A percentile compares a stretch with the other conserved stretches of the same genome.
Conservation (phyloP, 2,113 vertebrate genomes). For the Ariopsis seemanni region DNA sequence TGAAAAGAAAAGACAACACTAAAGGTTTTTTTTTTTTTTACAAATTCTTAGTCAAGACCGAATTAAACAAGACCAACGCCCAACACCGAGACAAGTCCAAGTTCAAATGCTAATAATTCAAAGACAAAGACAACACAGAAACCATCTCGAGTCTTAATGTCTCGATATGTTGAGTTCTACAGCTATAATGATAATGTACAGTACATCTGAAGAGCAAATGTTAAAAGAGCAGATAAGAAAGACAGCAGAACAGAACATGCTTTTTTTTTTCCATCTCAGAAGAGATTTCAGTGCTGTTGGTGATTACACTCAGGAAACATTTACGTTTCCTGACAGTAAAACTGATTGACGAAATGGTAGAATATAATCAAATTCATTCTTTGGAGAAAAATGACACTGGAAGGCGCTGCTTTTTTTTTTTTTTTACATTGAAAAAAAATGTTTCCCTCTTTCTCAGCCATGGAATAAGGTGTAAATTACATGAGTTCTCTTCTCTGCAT, state of each 20-base stretch:
- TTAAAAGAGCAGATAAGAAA: not conserved
- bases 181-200: not conserved
- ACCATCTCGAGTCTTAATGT: not conserved
- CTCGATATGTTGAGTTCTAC: not conserved
- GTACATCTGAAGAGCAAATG: not conserved
- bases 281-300: not conserved
- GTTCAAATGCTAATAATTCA: not conserved
- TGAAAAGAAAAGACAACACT: not conserved
- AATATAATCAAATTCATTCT: conserved; percentile 27
- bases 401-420: not conserved
- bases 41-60: not conserved
- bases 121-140: not conserved
- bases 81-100: not conserved
- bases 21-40: not conserved
- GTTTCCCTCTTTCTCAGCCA: conserved; percentile 11
- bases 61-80: not conserved
- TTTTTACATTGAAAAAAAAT: not conserved
- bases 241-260: not conserved
- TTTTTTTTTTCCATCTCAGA: not conserved
- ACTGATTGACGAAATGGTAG: conserved; percentile 11
- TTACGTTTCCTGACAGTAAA: conserved; percentile 17
- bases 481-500: conserved; percentile 6
- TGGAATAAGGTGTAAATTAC: conserved; percentile 25
- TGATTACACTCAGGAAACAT: conserved; percentile 4
- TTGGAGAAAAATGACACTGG: not conserved